Evolutionary conservation across 2,797 vertebrate species (phyloP), one percentile per base, ranked within the genome.

Genomic region (Fringilla coelebs): DNA sequence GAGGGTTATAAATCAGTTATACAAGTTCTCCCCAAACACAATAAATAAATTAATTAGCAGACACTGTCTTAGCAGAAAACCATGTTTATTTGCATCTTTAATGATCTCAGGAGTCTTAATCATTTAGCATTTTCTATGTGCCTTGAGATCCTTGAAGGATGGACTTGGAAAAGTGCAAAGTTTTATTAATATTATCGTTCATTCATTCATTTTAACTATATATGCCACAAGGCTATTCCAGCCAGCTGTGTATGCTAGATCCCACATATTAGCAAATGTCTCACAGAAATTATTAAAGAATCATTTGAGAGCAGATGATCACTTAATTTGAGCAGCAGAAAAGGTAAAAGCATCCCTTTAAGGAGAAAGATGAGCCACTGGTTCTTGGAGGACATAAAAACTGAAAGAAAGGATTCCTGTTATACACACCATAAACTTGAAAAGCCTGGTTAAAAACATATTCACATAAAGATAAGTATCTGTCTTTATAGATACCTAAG

Each of bases 41-140:
- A 89, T 65, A 89, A 89, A 92, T 78, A 88, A 95, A 95, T 93
- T 91, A 95, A 92, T 85, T 95, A 85, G 72, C 62, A 95, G 83
- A 25, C 67, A 58, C 73, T 67, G 79, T 91, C 82, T 94, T 93
- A 84, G 68, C 68, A 83, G 91, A 94, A 76, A 93, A 61, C 18
- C 38, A 24, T 67, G 61, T 85, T 96, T 96, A 72, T 95, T 96
- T 95, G 76, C 78, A 85, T 95, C 63, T 92, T 89, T 87, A 96
- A 88, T 91, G 72, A 90, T 91, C 84, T 90, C 58, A 68, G 85
- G 80, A 95, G 79, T 48, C 68, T 77, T 89, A 89, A 88, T 79
- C 41, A 82, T 90, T 91, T 94, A 90, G 57, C 25, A 54, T 81
- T 91, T 93, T 95, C 72, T 63, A 22, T 80, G 58, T 92, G 74